Percentiles rank a stretch among this genome's conserved stretches.
Evolutionary conservation across 2,797 vertebrate species (phyloP).

Genomic region (Salarias fasciatus): DNA sequence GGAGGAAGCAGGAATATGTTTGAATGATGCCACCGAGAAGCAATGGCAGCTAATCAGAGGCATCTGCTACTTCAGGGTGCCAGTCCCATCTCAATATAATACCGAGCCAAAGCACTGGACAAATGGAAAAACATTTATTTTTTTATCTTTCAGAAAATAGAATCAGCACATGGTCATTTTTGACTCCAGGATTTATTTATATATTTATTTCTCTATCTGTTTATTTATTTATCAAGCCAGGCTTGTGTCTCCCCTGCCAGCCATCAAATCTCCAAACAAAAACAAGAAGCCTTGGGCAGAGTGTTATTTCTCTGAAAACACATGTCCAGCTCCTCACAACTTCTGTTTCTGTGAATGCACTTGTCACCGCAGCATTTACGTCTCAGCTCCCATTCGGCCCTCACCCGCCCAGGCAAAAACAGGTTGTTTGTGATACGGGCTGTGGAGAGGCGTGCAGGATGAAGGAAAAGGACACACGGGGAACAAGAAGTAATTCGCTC

Average conservation of each 20-base stretch:
- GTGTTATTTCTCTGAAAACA: constrained; percentile 40
- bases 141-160: constrained; percentile 29
- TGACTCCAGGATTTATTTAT: constrained; percentile 12
- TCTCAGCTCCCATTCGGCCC: constrained; percentile 21
- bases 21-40: constrained; percentile 55
- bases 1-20: constrained; percentile 63
- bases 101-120: constrained; percentile 44
- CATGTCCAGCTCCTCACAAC: constrained; percentile 32
- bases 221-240: constrained; percentile 14
- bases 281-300: constrained; percentile 27
- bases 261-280: constrained; percentile 31
- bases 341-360: constrained; percentile 26
- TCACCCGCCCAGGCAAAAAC: constrained; percentile 20
- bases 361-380: constrained; percentile 35
- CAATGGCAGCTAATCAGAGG: constrained; percentile 72
- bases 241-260: constrained; percentile 12
- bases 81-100: constrained; percentile 49
- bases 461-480: constrained; percentile 10
- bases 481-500: constrained; percentile 24
- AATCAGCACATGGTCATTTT: constrained; percentile 43
- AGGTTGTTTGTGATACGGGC: constrained; percentile 12
- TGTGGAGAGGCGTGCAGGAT: constrained; percentile 26
- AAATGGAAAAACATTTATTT: constrained; percentile 18
- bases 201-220: background rate
- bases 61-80: constrained; percentile 63